Percentiles rank a stretch among this genome's conserved stretches.
These are phyloP conservation scores for Pangasianodon hypophthalmus DNA, from an alignment of 2,113 vertebrate species.

Conservation along the genomic window DNA sequence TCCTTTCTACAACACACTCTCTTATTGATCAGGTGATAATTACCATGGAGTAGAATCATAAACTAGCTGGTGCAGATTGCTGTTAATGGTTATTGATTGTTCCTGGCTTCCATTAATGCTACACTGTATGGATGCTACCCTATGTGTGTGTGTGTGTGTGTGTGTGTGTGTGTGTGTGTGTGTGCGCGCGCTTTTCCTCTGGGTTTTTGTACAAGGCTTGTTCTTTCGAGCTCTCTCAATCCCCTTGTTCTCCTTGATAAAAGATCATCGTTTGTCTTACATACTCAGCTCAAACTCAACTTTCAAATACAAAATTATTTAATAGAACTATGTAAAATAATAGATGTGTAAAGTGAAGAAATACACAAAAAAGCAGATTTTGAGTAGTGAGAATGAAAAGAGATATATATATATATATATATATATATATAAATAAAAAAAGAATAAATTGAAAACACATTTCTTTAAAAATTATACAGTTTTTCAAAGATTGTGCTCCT, in stretches of 20 bases:
- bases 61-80: conserved; percentile 77
- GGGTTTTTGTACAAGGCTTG: neutral
- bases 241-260: neutral
- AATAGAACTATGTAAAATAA: neutral
- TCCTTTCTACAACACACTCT: conserved; percentile 68
- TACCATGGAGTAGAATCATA: conserved; percentile 75
- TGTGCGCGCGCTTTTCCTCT: neutral
- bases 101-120: conserved; percentile 65
- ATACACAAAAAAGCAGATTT: neutral
- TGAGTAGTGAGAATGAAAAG: neutral
- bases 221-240: neutral
- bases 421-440: neutral
- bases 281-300: neutral
- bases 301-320: neutral
- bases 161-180: conserved; percentile 5
- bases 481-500: neutral
- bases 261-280: neutral
- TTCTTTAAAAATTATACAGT: neutral
- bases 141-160: conserved; percentile 50
- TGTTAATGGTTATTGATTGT: conserved; percentile 74
- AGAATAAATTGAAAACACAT: neutral
- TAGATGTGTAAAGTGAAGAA: neutral
- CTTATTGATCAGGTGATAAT: conserved; percentile 76
- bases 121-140: conserved; percentile 67
- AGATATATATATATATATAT: neutral